These are phyloP conservation scores for Piaya cayana DNA, from an alignment of 2,113 vertebrate species.

Conservation along the genomic window DNA sequence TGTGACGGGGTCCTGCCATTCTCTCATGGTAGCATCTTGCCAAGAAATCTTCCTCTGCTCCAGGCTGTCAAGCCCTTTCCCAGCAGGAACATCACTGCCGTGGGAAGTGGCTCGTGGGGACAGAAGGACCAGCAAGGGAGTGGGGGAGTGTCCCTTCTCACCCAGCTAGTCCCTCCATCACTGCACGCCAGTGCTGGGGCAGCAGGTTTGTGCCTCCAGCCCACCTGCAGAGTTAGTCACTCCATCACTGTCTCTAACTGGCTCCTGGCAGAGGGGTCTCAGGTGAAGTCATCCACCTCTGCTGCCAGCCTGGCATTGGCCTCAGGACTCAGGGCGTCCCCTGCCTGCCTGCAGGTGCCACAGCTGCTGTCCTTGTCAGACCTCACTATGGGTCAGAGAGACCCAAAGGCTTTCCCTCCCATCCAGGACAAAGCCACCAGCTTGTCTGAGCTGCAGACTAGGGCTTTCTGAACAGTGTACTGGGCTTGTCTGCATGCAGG, in stretches of 20 bases:
- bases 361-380: background rate
- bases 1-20: background rate
- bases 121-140: background rate
- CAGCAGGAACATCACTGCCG: background rate
- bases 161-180: background rate
- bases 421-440: background rate
- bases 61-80: background rate
- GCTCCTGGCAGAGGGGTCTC: accelerated
- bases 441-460: background rate
- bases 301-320: background rate
- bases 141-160: background rate
- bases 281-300: background rate
- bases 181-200: background rate
- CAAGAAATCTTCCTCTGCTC: background rate
- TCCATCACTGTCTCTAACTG: background rate
- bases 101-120: accelerated
- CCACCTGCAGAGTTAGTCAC: background rate
- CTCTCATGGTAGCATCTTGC: background rate
- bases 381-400: background rate
- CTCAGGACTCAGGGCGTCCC: background rate
- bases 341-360: background rate
- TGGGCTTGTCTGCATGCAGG: accelerated
- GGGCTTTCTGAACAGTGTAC: background rate
- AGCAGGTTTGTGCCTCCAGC: background rate
- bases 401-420: background rate